Evolutionary conservation across 2,113 vertebrate genomes (phyloP), one percentile per base, ranked within the genome.

Genomic region (Ochotona curzoniae): DNA sequence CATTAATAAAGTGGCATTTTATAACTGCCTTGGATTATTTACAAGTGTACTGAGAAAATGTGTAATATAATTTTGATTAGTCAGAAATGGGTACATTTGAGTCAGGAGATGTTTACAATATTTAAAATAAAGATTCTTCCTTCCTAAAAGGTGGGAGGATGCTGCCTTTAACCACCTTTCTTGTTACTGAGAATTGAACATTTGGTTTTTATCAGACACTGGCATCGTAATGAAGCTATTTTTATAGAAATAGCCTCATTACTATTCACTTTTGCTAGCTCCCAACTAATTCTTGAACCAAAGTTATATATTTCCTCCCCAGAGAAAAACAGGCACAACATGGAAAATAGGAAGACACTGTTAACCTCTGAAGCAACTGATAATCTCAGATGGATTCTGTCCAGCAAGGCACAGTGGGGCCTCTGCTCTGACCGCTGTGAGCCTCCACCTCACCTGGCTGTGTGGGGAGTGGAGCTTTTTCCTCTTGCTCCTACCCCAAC

Each of bases 191-290:
- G 97, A 98, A 97, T 96, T 93, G 96, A 98, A 97, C 97, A 98
- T 98, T 98, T 98, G 98, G 97, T 98, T 98, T 44, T 98, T 98
- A 98, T 98, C 97, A 98, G 96, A 98, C 96, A 73, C 95, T 97
- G 97, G 97, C 96, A 98, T 97, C 96, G 97, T 98, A 98, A 98
- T 98, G 98, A 98, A 96, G 96, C 96, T 97, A 97, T 98, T 98
- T 98, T 97, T 97, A 97, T 98, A 98, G 98, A 98, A 98, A 98
- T 97, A 97, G 96, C 96, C 95, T 98, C 97, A 98, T 98, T 98
- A 97, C 97, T 98, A 98, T 98, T 98, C 97, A 98, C 98, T 98
- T 98, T 97, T 98, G 94, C 96, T 98, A 97, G 97, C 97, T 98
- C 90, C 94, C 93, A 89, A 98, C 97, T 98, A 97, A 98, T 97